phyloP scores from a whole-genome alignment of 1,140 invertebrate genomes.

The Branchinecta lynchi region DNA sequence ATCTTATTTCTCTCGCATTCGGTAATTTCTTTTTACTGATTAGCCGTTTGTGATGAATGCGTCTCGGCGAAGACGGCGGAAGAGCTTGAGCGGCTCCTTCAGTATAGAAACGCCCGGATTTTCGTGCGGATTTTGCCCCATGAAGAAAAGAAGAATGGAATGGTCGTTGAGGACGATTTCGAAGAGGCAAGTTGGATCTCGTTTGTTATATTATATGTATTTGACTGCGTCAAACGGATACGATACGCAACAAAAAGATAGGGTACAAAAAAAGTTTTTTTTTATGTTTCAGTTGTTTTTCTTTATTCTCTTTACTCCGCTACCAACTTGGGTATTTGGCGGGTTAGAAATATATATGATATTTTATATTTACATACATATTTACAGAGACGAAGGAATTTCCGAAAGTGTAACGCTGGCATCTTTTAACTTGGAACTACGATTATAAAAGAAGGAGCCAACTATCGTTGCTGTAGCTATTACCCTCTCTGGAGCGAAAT shows the following conservation, averaged over 20 bases:
- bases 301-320: too few relatives aligned
- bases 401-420: too few relatives aligned
- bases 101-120: constrained; percentile 11
- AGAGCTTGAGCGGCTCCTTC: not conserved
- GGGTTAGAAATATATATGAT: too few relatives aligned
- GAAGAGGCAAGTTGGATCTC: not conserved
- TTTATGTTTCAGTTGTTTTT: too few relatives aligned
- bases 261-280: too few relatives aligned
- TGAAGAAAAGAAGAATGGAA: not conserved
- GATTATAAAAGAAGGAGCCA: too few relatives aligned
- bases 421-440: too few relatives aligned
- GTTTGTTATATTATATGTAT: not conserved
- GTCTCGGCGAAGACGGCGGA: not conserved
- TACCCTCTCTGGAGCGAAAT: too few relatives aligned
- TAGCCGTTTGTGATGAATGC: not conserved
- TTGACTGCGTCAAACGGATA: not conserved
- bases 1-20: not conserved
- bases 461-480: too few relatives aligned
- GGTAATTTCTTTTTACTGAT: constrained; percentile 11
- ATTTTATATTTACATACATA: too few relatives aligned
- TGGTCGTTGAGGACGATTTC: not conserved
- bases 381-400: too few relatives aligned
- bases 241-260: not conserved
- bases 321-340: too few relatives aligned
- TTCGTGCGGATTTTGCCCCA: constrained; percentile 11